Evolutionary conservation across 2,113 vertebrate species (phyloP).

Genomic region (Typhlomys cinereus): DNA sequence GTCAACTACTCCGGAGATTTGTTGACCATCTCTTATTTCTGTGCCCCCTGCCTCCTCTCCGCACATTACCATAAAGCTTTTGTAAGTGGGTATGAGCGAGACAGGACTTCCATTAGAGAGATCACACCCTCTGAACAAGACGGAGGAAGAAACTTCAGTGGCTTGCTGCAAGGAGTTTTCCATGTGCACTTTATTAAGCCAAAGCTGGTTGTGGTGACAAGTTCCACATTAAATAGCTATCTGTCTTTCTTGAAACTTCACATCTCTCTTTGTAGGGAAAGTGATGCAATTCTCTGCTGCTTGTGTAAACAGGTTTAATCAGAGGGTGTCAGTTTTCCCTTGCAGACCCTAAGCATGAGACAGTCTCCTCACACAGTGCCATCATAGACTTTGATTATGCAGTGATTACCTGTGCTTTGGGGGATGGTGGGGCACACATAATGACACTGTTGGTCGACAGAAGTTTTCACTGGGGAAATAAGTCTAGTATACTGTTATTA

Average conservation of each 20-base stretch:
- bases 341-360: background rate
- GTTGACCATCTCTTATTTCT: background rate
- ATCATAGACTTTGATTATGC: slow-evolving; percentile 10
- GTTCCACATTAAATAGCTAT: slow-evolving; percentile 84
- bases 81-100: slow-evolving; percentile 77
- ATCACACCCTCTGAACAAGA: slow-evolving; percentile 81
- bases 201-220: slow-evolving; percentile 84
- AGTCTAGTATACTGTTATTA: slow-evolving; percentile 83
- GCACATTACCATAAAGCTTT: slow-evolving; percentile 47
- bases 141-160: slow-evolving; percentile 71
- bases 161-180: slow-evolving; percentile 82
- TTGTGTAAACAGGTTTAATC: slow-evolving; percentile 80
- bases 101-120: slow-evolving; percentile 79
- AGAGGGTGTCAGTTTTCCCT: slow-evolving; percentile 59
- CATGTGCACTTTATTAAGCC: slow-evolving; percentile 85
- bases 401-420: slow-evolving; percentile 78
- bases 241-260: slow-evolving; percentile 81
- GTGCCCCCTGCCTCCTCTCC: slow-evolving; percentile 39
- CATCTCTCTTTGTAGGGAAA: slow-evolving; percentile 78
- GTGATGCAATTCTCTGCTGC: slow-evolving; percentile 80
- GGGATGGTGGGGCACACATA: slow-evolving; percentile 58
- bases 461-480: slow-evolving; percentile 86
- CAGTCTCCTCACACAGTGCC: background rate
- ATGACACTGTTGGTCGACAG: slow-evolving; percentile 83
- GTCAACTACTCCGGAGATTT: background rate